phyloP scores from a whole-genome alignment of 2,888 invertebrate genomes.

The Parnassius mnemosyne region DNA sequence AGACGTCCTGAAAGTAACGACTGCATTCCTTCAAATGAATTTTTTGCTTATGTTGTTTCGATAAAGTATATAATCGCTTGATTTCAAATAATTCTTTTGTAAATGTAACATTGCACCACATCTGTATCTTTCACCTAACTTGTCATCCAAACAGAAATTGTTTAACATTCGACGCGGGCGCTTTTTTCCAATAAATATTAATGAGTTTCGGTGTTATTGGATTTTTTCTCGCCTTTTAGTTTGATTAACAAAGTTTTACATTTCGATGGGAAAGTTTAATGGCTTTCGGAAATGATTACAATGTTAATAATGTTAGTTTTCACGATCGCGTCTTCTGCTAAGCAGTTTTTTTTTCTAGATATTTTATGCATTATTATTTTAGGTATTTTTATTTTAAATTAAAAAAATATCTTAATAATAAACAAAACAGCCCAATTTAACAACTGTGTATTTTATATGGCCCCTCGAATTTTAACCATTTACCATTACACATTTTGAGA shows the following conservation, averaged over 20 bases:
- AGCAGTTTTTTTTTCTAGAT: too few relatives aligned
- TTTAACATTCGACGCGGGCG: slow-evolving; percentile 51
- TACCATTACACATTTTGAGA: too few relatives aligned
- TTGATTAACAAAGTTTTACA: slow-evolving; percentile 64
- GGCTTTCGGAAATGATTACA: slow-evolving; percentile 6
- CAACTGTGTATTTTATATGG: too few relatives aligned
- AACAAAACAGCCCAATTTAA: too few relatives aligned
- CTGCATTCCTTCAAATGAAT: slow-evolving; percentile 37
- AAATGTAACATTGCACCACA: slow-evolving; percentile 24
- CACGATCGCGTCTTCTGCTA: neutral
- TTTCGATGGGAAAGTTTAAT: slow-evolving; percentile 28
- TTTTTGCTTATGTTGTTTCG: slow-evolving; percentile 26
- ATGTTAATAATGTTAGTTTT: slow-evolving; percentile 19
- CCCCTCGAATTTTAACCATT: too few relatives aligned
- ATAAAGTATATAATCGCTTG: slow-evolving; percentile 30
- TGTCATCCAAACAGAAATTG: slow-evolving; percentile 53
- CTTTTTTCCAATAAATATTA: slow-evolving; percentile 63
- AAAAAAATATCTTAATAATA: too few relatives aligned
- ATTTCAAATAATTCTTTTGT: slow-evolving; percentile 21
- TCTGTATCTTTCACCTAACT: slow-evolving; percentile 43
- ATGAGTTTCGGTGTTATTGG: slow-evolving; percentile 47
- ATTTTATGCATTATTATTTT: too few relatives aligned
- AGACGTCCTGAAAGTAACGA: slow-evolving; percentile 19
- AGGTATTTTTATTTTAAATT: too few relatives aligned
- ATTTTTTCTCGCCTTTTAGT: slow-evolving; percentile 44